Evolutionary conservation across 2,113 vertebrate genomes (phyloP).

Genomic region (Tachuris rubrigastra): DNA sequence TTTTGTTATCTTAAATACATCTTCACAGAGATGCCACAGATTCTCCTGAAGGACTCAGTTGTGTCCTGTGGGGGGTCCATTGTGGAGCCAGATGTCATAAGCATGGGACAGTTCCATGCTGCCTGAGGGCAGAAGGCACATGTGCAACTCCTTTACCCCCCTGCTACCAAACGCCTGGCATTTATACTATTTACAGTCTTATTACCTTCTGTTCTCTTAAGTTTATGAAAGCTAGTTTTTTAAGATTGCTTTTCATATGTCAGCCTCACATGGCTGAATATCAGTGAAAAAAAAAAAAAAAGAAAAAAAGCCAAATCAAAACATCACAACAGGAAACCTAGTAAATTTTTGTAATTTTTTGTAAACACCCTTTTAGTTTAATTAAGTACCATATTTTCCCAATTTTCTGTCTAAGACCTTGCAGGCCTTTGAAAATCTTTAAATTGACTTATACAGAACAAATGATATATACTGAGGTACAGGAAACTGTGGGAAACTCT

Average conservation of each 20-base stretch:
- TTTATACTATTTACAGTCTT: neutral
- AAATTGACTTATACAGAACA: neutral
- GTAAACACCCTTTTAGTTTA: neutral
- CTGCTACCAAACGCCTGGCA: neutral
- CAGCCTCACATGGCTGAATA: neutral
- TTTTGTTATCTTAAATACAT: neutral
- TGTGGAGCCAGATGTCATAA: neutral
- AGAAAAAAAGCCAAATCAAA: neutral
- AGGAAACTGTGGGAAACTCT: neutral
- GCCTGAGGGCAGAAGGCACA: neutral
- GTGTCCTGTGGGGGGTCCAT: neutral
- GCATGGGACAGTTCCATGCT: neutral
- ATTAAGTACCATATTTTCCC: neutral
- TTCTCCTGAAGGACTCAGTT: neutral
- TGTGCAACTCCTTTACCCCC: accelerated
- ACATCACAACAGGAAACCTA: neutral
- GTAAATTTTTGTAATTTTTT: neutral
- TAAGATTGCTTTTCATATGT: neutral
- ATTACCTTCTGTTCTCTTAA: neutral
- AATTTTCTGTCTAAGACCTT: neutral
- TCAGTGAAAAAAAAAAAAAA: neutral
- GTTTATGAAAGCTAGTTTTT: neutral
- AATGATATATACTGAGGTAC: neutral
- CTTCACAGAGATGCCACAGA: neutral
- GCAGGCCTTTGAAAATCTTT: neutral